Evolutionary conservation across 2,888 invertebrate species (phyloP).

Genomic region (Heterodera filipjevi): DNA sequence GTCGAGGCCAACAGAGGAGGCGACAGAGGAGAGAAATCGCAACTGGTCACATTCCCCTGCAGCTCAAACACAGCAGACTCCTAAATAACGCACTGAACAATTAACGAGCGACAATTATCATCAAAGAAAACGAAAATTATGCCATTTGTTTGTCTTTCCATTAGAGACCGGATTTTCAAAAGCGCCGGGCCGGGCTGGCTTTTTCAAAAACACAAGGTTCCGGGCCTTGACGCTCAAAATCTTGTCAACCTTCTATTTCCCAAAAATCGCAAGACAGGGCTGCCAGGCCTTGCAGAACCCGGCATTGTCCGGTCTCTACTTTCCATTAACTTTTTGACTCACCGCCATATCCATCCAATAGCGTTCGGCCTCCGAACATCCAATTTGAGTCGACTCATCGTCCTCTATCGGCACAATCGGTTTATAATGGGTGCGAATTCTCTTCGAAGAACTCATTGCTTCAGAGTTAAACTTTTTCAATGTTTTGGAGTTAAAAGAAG

Average conservation of each 20-base stretch:
- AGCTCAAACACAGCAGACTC: slow-evolving; percentile 73
- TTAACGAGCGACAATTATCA: neutral
- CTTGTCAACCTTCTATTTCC: too few relatives aligned
- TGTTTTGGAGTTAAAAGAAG: neutral
- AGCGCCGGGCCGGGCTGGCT: too few relatives aligned
- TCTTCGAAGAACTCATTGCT: neutral
- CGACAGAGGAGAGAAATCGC: slow-evolving; percentile 85
- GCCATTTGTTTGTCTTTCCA: too few relatives aligned
- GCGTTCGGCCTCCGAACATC: slow-evolving; percentile 77
- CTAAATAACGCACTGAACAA: slow-evolving; percentile 37
- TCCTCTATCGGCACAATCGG: slow-evolving; percentile 41
- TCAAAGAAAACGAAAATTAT: neutral
- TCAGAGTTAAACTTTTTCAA: neutral
- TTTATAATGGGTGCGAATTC: slow-evolving; percentile 39
- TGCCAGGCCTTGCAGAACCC: too few relatives aligned
- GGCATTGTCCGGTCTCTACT: too few relatives aligned
- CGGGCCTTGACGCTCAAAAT: too few relatives aligned
- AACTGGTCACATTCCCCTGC: slow-evolving; percentile 85
- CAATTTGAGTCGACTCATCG: slow-evolving; percentile 65
- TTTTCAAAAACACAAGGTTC: too few relatives aligned
- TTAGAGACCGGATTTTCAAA: too few relatives aligned
- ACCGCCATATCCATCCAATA: slow-evolving; percentile 90
- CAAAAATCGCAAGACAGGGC: too few relatives aligned
- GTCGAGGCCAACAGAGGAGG: slow-evolving; percentile 91
- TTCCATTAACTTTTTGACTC: slow-evolving; percentile 67